Conservation (phyloP, 2,113 vertebrate species). For the Odontesthes bonariensis region DNA sequence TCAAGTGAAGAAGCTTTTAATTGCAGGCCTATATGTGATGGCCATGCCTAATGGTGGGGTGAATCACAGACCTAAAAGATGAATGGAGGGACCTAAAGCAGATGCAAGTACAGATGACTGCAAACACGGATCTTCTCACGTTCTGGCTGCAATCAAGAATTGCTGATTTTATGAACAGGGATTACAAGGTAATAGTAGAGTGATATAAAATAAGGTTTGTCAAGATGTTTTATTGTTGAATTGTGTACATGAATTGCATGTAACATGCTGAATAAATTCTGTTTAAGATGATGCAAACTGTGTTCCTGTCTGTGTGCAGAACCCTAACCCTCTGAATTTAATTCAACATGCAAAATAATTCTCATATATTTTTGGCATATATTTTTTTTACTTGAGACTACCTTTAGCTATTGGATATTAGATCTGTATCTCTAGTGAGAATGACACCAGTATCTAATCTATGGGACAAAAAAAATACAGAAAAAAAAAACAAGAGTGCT, state of each 20-base stretch:
- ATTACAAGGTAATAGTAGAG: conserved; percentile 5
- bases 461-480: not conserved
- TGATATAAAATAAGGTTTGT: conserved; percentile 9
- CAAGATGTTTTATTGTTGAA: conserved; percentile 4
- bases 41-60: conserved; percentile 27
- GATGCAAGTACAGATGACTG: not conserved
- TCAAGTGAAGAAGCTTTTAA: conserved; percentile 38
- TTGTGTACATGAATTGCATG: not conserved
- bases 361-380: not conserved
- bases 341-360: not conserved
- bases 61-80: conserved; percentile 11
- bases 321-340: conserved; percentile 5
- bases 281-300: not conserved
- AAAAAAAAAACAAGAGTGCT: not conserved
- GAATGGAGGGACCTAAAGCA: not conserved
- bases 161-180: not conserved
- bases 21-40: conserved; percentile 17
- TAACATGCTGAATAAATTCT: conserved; percentile 43
- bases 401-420: not conserved
- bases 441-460: not conserved
- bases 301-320: conserved; percentile 7
- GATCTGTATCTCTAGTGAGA: not conserved
- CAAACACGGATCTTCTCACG: not conserved
- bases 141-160: not conserved
- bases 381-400: not conserved